Conservation (phyloP, 2,113 vertebrate species). For the Cyprinodon tularosa region DNA sequence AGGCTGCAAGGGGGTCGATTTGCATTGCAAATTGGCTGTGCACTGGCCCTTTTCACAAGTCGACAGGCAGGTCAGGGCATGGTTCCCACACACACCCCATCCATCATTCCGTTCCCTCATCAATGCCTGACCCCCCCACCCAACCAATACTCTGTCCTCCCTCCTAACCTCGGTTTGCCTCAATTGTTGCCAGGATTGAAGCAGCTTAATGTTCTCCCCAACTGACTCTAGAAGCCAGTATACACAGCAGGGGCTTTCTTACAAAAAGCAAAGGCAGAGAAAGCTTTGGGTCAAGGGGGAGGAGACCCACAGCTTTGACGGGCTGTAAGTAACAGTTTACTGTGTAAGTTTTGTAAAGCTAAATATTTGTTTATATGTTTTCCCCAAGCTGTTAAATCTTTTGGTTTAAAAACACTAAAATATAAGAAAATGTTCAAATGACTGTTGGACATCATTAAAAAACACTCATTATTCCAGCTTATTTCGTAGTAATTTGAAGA, state of each 20-base stretch:
- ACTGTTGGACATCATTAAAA: background rate
- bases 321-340: slow-evolving; percentile 48
- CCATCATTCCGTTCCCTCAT: slow-evolving; percentile 33
- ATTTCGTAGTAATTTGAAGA: background rate
- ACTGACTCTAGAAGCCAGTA: slow-evolving; percentile 43
- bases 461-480: background rate
- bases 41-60: slow-evolving; percentile 66
- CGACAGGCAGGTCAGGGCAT: slow-evolving; percentile 57
- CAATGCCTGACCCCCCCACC: slow-evolving; percentile 15
- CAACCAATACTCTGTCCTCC: slow-evolving; percentile 20
- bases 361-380: slow-evolving; percentile 54
- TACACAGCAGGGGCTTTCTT: slow-evolving; percentile 69
- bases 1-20: slow-evolving; percentile 46
- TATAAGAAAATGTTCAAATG: background rate
- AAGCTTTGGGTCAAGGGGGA: slow-evolving; percentile 58
- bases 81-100: slow-evolving; percentile 76
- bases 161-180: slow-evolving; percentile 40
- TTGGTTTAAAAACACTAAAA: background rate
- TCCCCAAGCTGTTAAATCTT: slow-evolving; percentile 6
- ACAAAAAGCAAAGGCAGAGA: slow-evolving; percentile 44
- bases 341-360: slow-evolving; percentile 13
- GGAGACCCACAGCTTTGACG: slow-evolving; percentile 53
- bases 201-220: slow-evolving; percentile 41
- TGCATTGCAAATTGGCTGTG: slow-evolving; percentile 76
- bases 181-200: slow-evolving; percentile 38